These are phyloP conservation scores for Acrossocheilus wenchowensis DNA, from an alignment of 2,797 vertebrate genomes.

Conservation along the genomic window DNA sequence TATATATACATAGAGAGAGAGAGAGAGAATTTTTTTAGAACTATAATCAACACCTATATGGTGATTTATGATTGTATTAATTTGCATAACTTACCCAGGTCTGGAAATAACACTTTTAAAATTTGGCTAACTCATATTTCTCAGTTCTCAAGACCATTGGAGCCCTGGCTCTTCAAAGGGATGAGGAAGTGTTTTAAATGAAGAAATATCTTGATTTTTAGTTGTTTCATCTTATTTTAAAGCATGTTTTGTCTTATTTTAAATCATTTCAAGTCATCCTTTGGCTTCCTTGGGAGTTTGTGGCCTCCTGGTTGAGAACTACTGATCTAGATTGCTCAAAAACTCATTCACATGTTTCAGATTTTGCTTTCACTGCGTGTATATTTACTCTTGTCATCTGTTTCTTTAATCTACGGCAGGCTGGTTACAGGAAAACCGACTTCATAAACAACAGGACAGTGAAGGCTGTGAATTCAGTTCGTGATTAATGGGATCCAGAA, in stretches of 20 bases:
- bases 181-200: background rate
- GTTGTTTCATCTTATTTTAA: background rate
- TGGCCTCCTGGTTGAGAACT: background rate
- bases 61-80: background rate
- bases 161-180: background rate
- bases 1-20: no score
- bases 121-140: no score
- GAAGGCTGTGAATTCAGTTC: constrained; percentile 72
- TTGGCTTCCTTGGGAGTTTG: background rate
- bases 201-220: background rate
- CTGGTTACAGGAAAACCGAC: constrained; percentile 85
- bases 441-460: constrained; percentile 86
- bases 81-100: background rate
- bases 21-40: no score
- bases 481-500: constrained; percentile 51
- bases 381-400: background rate
- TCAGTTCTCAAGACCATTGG: no score
- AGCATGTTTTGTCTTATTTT: background rate
- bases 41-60: background rate
- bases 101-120: no score
- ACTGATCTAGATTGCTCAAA: background rate
- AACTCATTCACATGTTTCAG: background rate
- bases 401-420: constrained; percentile 74
- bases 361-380: background rate
- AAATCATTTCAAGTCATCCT: background rate